Base-by-base conservation (phyloP, 2,888 invertebrate genomes). In the Drosophila kuntzei region DNA sequence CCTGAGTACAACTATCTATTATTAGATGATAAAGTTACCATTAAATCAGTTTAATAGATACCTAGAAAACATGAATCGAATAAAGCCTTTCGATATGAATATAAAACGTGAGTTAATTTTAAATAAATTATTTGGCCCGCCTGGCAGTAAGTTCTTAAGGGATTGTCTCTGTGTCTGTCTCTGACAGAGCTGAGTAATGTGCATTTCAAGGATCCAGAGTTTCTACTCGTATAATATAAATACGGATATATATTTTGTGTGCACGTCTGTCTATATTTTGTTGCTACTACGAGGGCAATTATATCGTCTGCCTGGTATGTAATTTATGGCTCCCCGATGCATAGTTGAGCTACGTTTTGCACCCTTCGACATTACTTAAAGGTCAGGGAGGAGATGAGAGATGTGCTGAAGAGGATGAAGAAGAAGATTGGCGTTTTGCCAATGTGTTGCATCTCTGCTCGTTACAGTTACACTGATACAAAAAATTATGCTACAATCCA, bases 251-350 rank as follows among this genome's bases (percentile, higher is more conserved):
- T 22, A 34, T 34, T 7, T 7, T 36, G 29, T 20, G 43, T 43
- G 69, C 50, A 58, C 57, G 69, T 62, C 63, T 50, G 27, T 55
- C 69, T 39, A 54, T 39, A 44, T 74, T 44, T 53, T 76, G 49
- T 53, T 63, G 69, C 59, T 41, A 14, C 32, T 34, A n/a, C 63
- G 37, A 39, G 47, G 75, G 76, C 76, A 75, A 76, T 75, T 75
- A 75, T 60, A 57, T 71, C 27, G 37, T 34, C 29, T 20, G 57
- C 34, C 39, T 27, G 12, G 25, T 25, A 34, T 50, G 57, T 66
- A 61, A 76, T 78, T 76, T 78, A 76, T 63, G 78, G 43, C 46
- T 78, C 76, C 78, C 76, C 41, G 74, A 65, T 78, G 76, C 74
- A 78, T 76, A 78, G 78, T 76, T 76, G 43, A 18, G 59, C 57